Conservation (phyloP, 2,113 vertebrate species). For the Notarius lentiginosus region DNA sequence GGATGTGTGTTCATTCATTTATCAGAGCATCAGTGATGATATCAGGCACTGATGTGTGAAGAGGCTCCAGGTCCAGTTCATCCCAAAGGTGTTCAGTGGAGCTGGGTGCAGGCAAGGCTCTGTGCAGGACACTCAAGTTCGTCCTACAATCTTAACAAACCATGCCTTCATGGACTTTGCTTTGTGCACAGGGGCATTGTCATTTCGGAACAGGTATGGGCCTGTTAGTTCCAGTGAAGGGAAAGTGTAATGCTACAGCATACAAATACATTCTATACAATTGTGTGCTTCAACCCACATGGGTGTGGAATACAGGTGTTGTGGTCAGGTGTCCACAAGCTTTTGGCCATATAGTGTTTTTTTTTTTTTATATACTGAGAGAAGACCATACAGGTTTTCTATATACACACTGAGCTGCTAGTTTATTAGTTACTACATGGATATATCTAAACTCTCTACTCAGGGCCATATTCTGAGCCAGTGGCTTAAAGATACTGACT, state of each 20-base stretch:
- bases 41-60: not conserved
- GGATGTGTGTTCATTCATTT: not conserved
- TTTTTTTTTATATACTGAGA: no score
- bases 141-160: not conserved
- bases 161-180: not conserved
- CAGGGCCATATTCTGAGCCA: no score
- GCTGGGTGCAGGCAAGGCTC: not conserved
- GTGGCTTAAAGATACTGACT: no score
- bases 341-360: no score
- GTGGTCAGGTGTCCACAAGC: not conserved
- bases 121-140: not conserved
- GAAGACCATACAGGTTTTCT: no score
- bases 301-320: not conserved
- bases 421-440: no score
- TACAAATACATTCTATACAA: no score
- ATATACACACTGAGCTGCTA: no score
- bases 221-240: not conserved
- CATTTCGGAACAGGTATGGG: not conserved
- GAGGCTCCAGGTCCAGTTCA: not conserved
- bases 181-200: not conserved
- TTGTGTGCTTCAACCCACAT: no score
- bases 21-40: not conserved
- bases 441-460: no score
- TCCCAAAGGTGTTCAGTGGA: not conserved
- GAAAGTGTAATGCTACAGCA: not conserved